Evolutionary conservation across 1,140 invertebrate species (phyloP).

Genomic region (Sinella curviseta): DNA sequence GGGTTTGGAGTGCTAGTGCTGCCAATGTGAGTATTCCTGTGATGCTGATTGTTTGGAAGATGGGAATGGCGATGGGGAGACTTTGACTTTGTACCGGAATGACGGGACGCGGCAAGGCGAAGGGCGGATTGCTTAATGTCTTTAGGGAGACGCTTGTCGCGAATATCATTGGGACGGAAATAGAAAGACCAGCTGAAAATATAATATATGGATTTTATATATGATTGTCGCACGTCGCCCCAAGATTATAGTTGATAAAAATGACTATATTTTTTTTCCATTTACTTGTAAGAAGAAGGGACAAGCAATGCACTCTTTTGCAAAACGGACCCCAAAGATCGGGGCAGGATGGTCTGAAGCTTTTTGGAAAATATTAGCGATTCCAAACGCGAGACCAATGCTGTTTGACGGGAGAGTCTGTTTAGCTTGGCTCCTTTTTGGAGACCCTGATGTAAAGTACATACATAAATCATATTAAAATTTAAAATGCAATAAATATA

Average conservation of each 20-base stretch:
- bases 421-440: constrained; percentile 78
- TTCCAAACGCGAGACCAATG: constrained; percentile 75
- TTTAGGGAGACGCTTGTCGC: constrained; percentile 72
- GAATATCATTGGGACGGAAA: constrained; percentile 74
- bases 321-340: constrained; percentile 64
- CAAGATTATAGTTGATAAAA: background rate
- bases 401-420: constrained; percentile 74
- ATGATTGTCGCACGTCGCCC: background rate
- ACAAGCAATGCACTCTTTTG: constrained; percentile 70
- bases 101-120: constrained; percentile 62
- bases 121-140: constrained; percentile 71
- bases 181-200: constrained; percentile 64
- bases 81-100: constrained; percentile 32
- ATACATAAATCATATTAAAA: too few relatives aligned
- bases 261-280: too few relatives aligned
- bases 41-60: background rate
- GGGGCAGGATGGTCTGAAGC: constrained; percentile 64
- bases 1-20: background rate
- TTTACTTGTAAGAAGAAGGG: constrained; percentile 64
- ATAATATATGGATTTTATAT: background rate
- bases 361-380: constrained; percentile 76
- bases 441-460: constrained; percentile 59
- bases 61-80: background rate
- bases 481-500: too few relatives aligned
- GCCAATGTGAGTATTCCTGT: background rate